phyloP scores from a whole-genome alignment of 2,888 invertebrate species.

The Campoplex capitator region DNA sequence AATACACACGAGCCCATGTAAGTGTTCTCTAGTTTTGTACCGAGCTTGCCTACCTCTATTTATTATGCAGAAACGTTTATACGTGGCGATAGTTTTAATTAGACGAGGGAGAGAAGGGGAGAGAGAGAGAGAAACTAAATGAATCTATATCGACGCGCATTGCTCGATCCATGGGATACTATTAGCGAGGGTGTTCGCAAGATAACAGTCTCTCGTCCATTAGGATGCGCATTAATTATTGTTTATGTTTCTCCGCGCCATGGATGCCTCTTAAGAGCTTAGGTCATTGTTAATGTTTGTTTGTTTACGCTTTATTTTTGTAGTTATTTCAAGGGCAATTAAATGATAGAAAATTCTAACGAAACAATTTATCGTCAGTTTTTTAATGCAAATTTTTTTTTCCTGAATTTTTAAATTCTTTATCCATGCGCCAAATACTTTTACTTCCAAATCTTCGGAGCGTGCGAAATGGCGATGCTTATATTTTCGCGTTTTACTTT shows the following conservation, averaged over 20 bases:
- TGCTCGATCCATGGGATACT: slow-evolving; percentile 53
- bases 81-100: slow-evolving; percentile 66
- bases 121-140: slow-evolving; percentile 5
- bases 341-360: not conserved
- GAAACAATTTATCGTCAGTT: not conserved
- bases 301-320: not conserved
- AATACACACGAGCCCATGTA: not conserved
- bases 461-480: not conserved
- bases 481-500: not conserved
- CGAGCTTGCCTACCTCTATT: slow-evolving; percentile 37
- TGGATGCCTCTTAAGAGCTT: not conserved
- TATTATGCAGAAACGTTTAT: slow-evolving; percentile 65
- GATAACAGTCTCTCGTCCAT: slow-evolving; percentile 52
- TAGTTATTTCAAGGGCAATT: not conserved
- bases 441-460: not conserved
- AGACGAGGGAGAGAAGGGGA: slow-evolving; percentile 19
- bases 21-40: slow-evolving; percentile 17
- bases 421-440: not conserved
- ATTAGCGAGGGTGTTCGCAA: slow-evolving; percentile 64
- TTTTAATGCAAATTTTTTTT: not conserved
- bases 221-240: slow-evolving; percentile 68
- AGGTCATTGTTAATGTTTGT: not conserved
- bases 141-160: slow-evolving; percentile 61
- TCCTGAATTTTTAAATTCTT: not conserved
- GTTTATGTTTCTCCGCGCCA: slow-evolving; percentile 14